phyloP scores from a whole-genome alignment of 2,113 vertebrate species.

The Nymphicus hollandicus region DNA sequence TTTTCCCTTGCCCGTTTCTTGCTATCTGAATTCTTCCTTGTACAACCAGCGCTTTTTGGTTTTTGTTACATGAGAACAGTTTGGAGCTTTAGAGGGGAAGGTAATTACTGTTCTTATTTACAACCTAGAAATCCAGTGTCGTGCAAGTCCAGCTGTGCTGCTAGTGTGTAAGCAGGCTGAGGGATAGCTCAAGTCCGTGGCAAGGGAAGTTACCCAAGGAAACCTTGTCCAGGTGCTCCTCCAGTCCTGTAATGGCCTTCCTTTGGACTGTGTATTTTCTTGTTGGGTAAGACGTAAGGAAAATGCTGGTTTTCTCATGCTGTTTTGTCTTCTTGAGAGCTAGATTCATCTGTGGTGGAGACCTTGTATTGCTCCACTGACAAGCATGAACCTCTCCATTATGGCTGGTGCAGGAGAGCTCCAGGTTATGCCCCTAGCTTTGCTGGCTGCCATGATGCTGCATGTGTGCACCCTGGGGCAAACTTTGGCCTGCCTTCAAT shows the following conservation, averaged over 20 bases:
- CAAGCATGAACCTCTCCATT: background rate
- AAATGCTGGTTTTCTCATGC: background rate
- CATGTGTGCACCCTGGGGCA: background rate
- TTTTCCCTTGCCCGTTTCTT: background rate
- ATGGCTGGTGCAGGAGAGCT: background rate
- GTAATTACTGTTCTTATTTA: background rate
- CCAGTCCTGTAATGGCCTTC: fast-evolving
- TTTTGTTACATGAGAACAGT: background rate
- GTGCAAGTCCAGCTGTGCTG: background rate
- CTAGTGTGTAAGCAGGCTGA: background rate
- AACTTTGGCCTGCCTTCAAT: background rate
- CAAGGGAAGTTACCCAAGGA: background rate
- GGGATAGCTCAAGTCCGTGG: background rate
- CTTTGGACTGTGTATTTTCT: background rate
- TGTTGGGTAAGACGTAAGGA: background rate
- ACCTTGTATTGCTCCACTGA: background rate
- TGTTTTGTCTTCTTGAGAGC: background rate
- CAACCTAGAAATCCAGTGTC: background rate
- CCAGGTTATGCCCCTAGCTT: background rate
- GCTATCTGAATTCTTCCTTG: background rate
- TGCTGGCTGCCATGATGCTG: background rate
- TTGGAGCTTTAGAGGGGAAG: background rate
- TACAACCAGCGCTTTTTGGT: fast-evolving
- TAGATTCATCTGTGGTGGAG: background rate
- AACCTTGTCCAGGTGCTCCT: background rate